Conservation (phyloP, 2,888 invertebrate species). For the Nomada hirtipes region DNA sequence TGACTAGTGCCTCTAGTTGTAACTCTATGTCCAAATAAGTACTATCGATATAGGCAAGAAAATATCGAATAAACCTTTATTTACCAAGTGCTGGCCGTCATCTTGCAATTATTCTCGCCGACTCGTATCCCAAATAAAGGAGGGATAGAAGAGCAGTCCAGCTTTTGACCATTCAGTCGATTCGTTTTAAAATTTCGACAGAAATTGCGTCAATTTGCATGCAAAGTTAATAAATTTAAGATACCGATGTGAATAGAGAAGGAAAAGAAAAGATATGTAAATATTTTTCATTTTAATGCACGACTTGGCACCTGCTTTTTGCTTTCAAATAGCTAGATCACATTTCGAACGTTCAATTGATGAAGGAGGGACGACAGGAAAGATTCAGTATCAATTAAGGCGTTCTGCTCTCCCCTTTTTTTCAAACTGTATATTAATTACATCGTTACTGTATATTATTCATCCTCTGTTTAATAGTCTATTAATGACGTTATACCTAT, state of each 20-base stretch:
- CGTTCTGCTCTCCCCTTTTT: slow-evolving; percentile 1
- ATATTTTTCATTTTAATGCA: not conserved
- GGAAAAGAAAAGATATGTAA: too few species aligned
- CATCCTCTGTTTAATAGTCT: slow-evolving; percentile 68
- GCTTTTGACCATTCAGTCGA: not conserved
- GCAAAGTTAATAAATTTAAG: not conserved
- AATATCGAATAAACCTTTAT: slow-evolving; percentile 76
- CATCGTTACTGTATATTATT: slow-evolving; percentile 55
- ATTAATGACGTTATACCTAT: slow-evolving; percentile 58
- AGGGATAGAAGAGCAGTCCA: not conserved
- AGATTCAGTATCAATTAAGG: not conserved
- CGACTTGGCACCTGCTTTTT: slow-evolving; percentile 1
- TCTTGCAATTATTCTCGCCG: slow-evolving; percentile 15
- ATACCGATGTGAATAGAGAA: too few species aligned
- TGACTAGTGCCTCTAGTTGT: slow-evolving; percentile 82
- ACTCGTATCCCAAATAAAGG: not conserved
- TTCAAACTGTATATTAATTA: slow-evolving; percentile 70
- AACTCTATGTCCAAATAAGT: slow-evolving; percentile 73
- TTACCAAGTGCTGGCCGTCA: slow-evolving; percentile 65
- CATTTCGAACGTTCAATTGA: too few species aligned
- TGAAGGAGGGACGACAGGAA: not conserved
- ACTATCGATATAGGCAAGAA: slow-evolving; percentile 72
- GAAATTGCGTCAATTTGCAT: not conserved
- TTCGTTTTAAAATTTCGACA: not conserved
- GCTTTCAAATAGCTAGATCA: not conserved